A percentile compares a stretch with the other conserved stretches of the same genome.
phyloP scores from a whole-genome alignment of 2,113 vertebrate species.

The Daubentonia madagascariensis region DNA sequence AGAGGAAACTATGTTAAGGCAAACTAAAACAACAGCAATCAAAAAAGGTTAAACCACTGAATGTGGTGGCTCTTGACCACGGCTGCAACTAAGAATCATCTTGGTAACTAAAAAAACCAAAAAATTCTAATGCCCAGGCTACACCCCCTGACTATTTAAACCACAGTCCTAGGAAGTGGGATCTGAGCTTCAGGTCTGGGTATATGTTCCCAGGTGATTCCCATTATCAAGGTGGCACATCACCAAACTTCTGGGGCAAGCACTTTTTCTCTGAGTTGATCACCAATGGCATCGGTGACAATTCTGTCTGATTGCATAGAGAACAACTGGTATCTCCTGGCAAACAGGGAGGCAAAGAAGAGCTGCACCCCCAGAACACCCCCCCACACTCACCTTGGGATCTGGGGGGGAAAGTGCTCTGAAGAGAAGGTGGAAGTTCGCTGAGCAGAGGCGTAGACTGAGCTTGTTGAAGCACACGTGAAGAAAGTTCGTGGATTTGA shows the following conservation, averaged over 20 bases:
- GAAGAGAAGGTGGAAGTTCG: constrained; percentile 88
- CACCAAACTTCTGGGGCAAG: neutral
- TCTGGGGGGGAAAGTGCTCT: constrained; percentile 89
- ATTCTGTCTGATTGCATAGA: accelerated
- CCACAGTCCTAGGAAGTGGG: neutral
- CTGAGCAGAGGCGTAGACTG: constrained; percentile 88
- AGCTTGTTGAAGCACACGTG: constrained; percentile 88
- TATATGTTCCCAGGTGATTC: neutral
- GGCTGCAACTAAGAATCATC: neutral
- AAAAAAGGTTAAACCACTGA: neutral
- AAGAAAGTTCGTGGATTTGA: constrained; percentile 89
- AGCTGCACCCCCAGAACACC: neutral
- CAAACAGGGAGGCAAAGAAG: neutral
- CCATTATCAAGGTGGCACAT: accelerated
- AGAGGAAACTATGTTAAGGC: neutral
- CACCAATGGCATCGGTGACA: too few species aligned
- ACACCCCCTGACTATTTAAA: neutral
- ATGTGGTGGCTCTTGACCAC: accelerated
- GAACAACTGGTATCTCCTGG: too few species aligned
- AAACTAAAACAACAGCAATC: neutral
- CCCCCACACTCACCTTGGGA: constrained; percentile 82
- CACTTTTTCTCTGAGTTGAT: neutral
- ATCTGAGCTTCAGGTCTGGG: accelerated
- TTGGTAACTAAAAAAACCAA: neutral
- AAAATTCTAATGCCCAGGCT: neutral